These are phyloP conservation scores for Luperina testacea DNA, from an alignment of 2,888 invertebrate genomes.

Conservation along the genomic window DNA sequence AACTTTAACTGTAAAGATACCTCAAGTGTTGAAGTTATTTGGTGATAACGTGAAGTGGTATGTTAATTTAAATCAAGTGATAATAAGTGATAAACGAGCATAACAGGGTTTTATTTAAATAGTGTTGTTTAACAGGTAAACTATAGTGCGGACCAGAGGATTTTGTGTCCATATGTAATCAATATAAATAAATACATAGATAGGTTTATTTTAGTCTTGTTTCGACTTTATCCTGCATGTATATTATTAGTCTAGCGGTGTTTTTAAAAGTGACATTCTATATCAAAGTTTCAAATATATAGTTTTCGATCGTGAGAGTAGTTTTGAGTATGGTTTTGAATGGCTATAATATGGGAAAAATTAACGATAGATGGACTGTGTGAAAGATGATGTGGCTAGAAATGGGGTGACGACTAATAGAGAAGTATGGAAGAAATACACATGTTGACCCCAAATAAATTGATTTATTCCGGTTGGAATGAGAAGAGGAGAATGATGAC, in stretches of 20 bases:
- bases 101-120: conserved; percentile 22
- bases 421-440: background rate
- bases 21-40: background rate
- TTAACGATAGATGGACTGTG: background rate
- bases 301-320: background rate
- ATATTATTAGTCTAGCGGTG: background rate
- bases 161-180: conserved; percentile 42
- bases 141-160: conserved; percentile 21
- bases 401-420: too few species aligned
- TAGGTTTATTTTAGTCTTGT: conserved; percentile 29
- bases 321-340: background rate
- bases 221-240: conserved; percentile 23
- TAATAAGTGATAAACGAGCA: background rate
- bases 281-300: background rate
- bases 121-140: conserved; percentile 60
- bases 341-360: background rate
- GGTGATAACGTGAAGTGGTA: conserved; percentile 40
- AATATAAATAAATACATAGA: conserved; percentile 49
- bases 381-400: too few species aligned
- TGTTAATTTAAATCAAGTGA: conserved; percentile 14
- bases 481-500: too few species aligned
- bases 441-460: background rate
- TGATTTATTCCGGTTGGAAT: too few species aligned
- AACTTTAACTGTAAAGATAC: conserved; percentile 14
- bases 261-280: background rate